These are phyloP conservation scores for Pangasius macronema DNA, from an alignment of 2,797 vertebrate species.

Conservation along the genomic window DNA sequence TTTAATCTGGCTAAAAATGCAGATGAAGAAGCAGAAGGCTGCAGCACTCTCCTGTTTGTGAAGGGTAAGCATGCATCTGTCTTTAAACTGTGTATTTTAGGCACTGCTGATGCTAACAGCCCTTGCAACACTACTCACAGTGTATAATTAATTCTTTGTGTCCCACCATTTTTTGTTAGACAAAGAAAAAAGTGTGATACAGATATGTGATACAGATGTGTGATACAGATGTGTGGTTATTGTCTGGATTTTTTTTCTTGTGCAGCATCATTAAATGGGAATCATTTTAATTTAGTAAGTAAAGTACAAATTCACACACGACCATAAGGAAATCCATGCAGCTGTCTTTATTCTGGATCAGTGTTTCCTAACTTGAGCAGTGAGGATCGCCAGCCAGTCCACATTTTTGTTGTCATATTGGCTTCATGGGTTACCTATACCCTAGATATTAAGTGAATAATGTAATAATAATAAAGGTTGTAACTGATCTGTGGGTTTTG, in stretches of 20 bases:
- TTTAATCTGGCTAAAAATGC: accelerated
- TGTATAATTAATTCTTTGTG: not conserved
- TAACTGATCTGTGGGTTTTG: not conserved
- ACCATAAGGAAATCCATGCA: not conserved
- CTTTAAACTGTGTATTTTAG: not conserved
- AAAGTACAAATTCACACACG: not conserved
- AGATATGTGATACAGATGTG: too few species aligned
- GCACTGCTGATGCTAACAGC: not conserved
- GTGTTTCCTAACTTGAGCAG: not conserved
- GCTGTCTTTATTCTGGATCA: not conserved
- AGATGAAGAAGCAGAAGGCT: not conserved
- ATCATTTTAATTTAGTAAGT: not conserved
- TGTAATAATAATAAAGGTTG: not conserved
- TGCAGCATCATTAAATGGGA: not conserved
- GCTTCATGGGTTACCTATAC: not conserved
- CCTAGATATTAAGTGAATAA: not conserved
- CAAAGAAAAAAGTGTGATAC: not conserved
- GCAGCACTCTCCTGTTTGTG: not conserved
- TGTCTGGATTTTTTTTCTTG: not conserved
- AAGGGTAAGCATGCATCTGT: not conserved
- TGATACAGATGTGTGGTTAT: not conserved
- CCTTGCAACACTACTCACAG: not conserved
- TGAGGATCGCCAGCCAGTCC: not conserved
- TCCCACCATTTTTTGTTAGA: not conserved
- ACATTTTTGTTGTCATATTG: not conserved